Percentiles rank a stretch among this genome's conserved stretches.
Evolutionary conservation across 1,140 invertebrate species (phyloP).

Genomic region (honey bee (Apis mellifera)): Amel_HAv3.1 CM009933.2:4652001-4652500

Average conservation of each 20-base stretch:
- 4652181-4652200: slow-evolving; percentile 46
- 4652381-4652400: too few relatives aligned
- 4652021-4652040: neutral
- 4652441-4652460: neutral
- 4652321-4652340: too few relatives aligned
- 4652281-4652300: slow-evolving; percentile 18
- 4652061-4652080: neutral
- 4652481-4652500: neutral
- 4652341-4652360: neutral
- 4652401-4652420: too few relatives aligned
- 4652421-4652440: too few relatives aligned
- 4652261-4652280: neutral
- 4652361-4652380: neutral
- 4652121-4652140: neutral
- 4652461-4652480: neutral
- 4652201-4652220: slow-evolving; percentile 26
- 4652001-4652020: neutral
- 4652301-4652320: neutral
- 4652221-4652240: slow-evolving; percentile 24
- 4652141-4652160: neutral
- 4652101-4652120: neutral
- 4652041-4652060: neutral
- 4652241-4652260: slow-evolving; percentile 26
- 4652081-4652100: neutral
- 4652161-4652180: slow-evolving; percentile 52